These are phyloP conservation scores for Calonectris borealis DNA, from an alignment of 2,113 vertebrate genomes.

Conservation along the genomic window DNA sequence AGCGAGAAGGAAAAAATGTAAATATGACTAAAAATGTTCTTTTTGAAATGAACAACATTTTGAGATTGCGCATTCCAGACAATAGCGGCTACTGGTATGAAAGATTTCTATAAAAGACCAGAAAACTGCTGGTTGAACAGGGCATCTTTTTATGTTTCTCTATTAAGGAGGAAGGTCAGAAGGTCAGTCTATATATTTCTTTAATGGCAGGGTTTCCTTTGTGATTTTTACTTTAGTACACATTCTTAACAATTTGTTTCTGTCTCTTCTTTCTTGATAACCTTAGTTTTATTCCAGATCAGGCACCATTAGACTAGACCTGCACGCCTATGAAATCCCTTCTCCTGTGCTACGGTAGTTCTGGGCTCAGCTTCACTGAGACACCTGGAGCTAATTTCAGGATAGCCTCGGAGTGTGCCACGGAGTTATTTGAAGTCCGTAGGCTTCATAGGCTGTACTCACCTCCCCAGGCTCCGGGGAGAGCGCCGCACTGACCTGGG, in stretches of 20 bases:
- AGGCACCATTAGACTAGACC: neutral
- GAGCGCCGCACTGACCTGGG: conserved; percentile 51
- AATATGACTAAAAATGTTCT: conserved; percentile 66
- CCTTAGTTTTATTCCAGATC: neutral
- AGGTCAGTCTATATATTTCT: conserved; percentile 40
- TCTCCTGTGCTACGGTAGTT: neutral
- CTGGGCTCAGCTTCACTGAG: conserved; percentile 24
- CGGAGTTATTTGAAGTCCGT: conserved; percentile 66
- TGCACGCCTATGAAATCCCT: neutral
- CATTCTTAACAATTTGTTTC: conserved; percentile 29
- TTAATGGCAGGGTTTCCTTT: conserved; percentile 30
- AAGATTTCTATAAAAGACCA: conserved; percentile 30
- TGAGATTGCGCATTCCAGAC: conserved; percentile 62
- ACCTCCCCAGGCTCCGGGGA: conserved; percentile 51
- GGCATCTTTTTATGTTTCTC: neutral
- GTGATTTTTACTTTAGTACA: neutral
- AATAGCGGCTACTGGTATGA: conserved; percentile 38
- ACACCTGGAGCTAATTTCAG: conserved; percentile 73
- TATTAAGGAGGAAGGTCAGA: conserved; percentile 47
- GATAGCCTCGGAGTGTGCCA: conserved; percentile 49
- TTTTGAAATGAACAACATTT: conserved; percentile 70
- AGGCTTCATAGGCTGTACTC: conserved; percentile 43
- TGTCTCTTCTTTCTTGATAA: conserved; percentile 46
- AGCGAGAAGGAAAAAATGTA: conserved; percentile 62
- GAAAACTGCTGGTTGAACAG: neutral